Conservation (phyloP, 2,888 invertebrate species). For the Arrhopalites spinosus region DNA sequence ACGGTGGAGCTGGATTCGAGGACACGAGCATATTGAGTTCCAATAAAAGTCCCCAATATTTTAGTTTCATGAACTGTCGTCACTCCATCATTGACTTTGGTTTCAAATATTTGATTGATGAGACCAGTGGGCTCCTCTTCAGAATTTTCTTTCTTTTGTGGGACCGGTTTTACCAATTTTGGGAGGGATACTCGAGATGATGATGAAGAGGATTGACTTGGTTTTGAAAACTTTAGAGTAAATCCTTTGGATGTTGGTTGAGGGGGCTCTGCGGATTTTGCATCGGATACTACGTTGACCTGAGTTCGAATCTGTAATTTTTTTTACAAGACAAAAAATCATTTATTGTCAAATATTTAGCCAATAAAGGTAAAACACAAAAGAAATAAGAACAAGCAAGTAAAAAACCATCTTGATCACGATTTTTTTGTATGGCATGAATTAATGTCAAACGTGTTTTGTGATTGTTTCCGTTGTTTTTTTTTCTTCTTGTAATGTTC, state of each 20-base stretch:
- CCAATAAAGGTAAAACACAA: background rate
- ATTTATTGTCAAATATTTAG: background rate
- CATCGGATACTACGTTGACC: constrained; percentile 45
- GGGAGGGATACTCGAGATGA: constrained; percentile 44
- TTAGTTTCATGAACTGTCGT: constrained; percentile 86
- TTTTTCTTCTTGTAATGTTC: no score
- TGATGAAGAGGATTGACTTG: constrained; percentile 36
- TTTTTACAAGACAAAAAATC: no score
- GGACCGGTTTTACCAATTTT: background rate
- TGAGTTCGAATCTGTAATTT: constrained; percentile 43
- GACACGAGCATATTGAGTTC: constrained; percentile 86
- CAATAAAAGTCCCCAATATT: constrained; percentile 86
- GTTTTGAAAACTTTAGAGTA: constrained; percentile 51
- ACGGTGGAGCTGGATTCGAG: constrained; percentile 78
- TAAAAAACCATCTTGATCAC: no score
- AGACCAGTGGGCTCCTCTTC: constrained; percentile 69
- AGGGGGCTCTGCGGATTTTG: constrained; percentile 34
- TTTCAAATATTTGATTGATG: constrained; percentile 82
- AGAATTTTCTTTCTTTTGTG: background rate
- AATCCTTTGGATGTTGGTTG: constrained; percentile 49
- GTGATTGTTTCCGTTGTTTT: no score
- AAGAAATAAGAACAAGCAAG: background rate
- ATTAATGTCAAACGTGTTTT: no score
- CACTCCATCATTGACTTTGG: constrained; percentile 77
- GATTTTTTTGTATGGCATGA: no score